phyloP scores from a whole-genome alignment of 2,113 vertebrate genomes.

The Chamaetylas fuelleborni region DNA sequence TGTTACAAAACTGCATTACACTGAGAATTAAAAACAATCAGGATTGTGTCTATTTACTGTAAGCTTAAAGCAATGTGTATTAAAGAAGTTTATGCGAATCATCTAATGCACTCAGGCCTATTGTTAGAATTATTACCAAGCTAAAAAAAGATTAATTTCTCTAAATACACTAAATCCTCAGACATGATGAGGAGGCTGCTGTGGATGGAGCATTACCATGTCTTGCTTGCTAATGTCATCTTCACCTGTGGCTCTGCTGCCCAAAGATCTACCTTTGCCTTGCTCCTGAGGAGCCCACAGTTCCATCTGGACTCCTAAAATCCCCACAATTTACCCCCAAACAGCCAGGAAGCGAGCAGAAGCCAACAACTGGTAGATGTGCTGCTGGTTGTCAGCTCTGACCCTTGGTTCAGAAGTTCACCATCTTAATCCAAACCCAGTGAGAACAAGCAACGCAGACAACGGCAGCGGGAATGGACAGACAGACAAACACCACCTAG shows the following conservation, averaged over 20 bases:
- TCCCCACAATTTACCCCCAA: neutral
- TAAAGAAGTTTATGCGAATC: slow-evolving; percentile 74
- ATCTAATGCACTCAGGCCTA: slow-evolving; percentile 64
- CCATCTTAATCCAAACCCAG: neutral
- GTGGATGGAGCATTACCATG: neutral
- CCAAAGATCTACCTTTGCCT: neutral
- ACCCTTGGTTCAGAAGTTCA: slow-evolving; percentile 38
- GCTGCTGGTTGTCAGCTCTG: neutral
- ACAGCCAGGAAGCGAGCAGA: neutral
- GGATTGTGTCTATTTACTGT: slow-evolving; percentile 61
- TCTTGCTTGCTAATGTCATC: slow-evolving; percentile 37
- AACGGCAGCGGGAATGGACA: rapidly evolving
- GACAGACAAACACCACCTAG: neutral
- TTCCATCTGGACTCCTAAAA: neutral
- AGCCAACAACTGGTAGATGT: neutral
- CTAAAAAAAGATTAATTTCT: slow-evolving; percentile 77
- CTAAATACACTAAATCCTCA: slow-evolving; percentile 74
- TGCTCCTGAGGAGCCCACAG: neutral
- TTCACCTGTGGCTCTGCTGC: slow-evolving; percentile 1
- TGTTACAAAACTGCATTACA: slow-evolving; percentile 49
- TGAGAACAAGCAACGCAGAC: neutral
- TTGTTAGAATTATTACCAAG: slow-evolving; percentile 74
- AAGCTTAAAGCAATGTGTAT: slow-evolving; percentile 65
- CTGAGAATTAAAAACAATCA: slow-evolving; percentile 45
- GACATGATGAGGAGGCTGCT: slow-evolving; percentile 33